Evolutionary conservation across 2,113 vertebrate species (phyloP), one percentile per base, ranked within the genome.

Genomic region (Sylvia atricapilla): DNA sequence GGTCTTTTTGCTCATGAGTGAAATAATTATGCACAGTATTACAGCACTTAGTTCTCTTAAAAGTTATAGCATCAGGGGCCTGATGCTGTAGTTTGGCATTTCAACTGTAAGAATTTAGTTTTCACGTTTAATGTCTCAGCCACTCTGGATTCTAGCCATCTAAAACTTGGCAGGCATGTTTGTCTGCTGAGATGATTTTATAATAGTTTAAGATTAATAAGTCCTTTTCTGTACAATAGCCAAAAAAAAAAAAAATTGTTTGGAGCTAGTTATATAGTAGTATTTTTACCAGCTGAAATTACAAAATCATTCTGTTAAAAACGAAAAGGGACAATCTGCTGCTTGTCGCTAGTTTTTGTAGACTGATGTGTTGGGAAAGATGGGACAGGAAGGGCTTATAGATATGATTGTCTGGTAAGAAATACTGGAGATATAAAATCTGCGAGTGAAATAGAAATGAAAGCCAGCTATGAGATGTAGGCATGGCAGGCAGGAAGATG

Each of bases 111-210:
- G 76, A 93, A 90, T 55, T 79, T 77, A 91, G 68, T 62, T 95
- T 97, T 96, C 92, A 93, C 75, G 87, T 96, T 96, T 96, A 97
- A 95, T 95, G 96, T 95, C 91, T 96, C 89, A 96, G 75, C 44
- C 63, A 75, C 44, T 94, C 95, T 98, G 96, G 97, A 96, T 96
- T 60, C 22, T 73, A 93, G 97, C 96, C 97, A 97, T 76, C 25
- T 89, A 95, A 97, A 97, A 97, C 90, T 96, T 98, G 97, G 96
- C 96, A 96, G 72, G 52, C 7, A 85, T 5, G 21, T 86, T 96
- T 95, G 82, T 95, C 95, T 97, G 58, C 84, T 78, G 66, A 96
- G 84, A 94, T 93, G 74, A 96, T 93, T 93, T 84, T 93, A 89
- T 91, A 96, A 96, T 94, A 77, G 44, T 85, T 97, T 92, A 80